Evolutionary conservation across 2,113 vertebrate species (phyloP).

Genomic region (Pseudopipra pipra): DNA sequence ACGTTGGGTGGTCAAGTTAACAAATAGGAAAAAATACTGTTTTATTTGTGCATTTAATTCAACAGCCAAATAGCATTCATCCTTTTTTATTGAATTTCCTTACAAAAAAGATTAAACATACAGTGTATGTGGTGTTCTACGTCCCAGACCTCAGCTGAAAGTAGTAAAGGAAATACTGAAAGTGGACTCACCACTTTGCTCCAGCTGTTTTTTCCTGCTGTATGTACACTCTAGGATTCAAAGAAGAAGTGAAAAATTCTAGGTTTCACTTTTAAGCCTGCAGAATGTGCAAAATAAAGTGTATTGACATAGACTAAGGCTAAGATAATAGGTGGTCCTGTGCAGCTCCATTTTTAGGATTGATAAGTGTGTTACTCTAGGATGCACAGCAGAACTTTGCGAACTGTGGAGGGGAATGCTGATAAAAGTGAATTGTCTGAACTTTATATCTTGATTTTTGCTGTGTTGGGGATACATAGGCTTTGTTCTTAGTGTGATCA

Average conservation of each 20-base stretch:
- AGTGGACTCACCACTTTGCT: neutral
- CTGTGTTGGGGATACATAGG: neutral
- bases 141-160: neutral
- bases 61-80: neutral
- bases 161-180: neutral
- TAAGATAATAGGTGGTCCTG: neutral
- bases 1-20: neutral
- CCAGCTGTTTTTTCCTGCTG: neutral
- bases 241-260: neutral
- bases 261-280: neutral
- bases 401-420: neutral
- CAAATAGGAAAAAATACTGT: neutral
- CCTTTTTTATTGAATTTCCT: neutral
- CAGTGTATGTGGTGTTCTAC: fast-evolving
- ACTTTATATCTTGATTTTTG: neutral
- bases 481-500: neutral
- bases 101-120: neutral
- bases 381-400: neutral
- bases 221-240: neutral
- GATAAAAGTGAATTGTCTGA: neutral
- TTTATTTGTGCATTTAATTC: neutral
- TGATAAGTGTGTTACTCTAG: neutral
- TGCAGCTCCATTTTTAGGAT: neutral
- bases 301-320: neutral
- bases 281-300: neutral